Conservation (phyloP, 2,888 invertebrate genomes). For the Pseudolycoriella hygida region DNA sequence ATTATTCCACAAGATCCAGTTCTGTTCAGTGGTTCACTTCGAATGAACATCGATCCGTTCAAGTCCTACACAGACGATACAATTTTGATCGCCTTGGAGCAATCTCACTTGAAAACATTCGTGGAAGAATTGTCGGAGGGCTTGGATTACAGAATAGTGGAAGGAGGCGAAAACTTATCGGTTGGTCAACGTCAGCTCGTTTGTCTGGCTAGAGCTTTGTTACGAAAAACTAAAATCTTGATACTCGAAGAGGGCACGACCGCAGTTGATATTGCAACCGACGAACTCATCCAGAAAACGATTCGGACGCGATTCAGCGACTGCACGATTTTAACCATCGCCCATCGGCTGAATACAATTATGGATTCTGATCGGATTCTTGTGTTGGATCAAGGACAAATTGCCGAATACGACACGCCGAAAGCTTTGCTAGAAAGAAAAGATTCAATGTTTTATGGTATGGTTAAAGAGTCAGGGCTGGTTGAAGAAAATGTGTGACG, state of each 20-base stretch:
- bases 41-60: slow-evolving; percentile 40
- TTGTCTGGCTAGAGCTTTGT: slow-evolving; percentile 30
- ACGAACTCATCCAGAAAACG: slow-evolving; percentile 41
- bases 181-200: slow-evolving; percentile 34
- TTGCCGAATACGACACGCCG: slow-evolving; percentile 28
- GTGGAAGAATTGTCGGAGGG: slow-evolving; percentile 17
- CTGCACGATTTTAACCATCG: slow-evolving; percentile 71
- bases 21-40: slow-evolving; percentile 36
- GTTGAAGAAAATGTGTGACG: too few species aligned
- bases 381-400: slow-evolving; percentile 31
- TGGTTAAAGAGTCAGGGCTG: slow-evolving; percentile 21
- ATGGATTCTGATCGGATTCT: slow-evolving; percentile 65
- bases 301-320: slow-evolving; percentile 62
- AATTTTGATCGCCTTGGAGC: slow-evolving; percentile 34
- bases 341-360: slow-evolving; percentile 71
- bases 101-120: slow-evolving; percentile 31
- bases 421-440: slow-evolving; percentile 19
- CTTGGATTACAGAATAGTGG: slow-evolving; percentile 21
- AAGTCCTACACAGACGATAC: slow-evolving; percentile 29
- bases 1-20: slow-evolving; percentile 39
- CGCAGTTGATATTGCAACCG: slow-evolving; percentile 35
- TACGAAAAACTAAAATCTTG: slow-evolving; percentile 32
- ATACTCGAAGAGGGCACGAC: slow-evolving; percentile 34
- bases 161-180: slow-evolving; percentile 23
- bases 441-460: slow-evolving; percentile 28